These are phyloP conservation scores for Quadroppia sp. DNA, from an alignment of 2,888 invertebrate species.

Conservation along the genomic window DNA sequence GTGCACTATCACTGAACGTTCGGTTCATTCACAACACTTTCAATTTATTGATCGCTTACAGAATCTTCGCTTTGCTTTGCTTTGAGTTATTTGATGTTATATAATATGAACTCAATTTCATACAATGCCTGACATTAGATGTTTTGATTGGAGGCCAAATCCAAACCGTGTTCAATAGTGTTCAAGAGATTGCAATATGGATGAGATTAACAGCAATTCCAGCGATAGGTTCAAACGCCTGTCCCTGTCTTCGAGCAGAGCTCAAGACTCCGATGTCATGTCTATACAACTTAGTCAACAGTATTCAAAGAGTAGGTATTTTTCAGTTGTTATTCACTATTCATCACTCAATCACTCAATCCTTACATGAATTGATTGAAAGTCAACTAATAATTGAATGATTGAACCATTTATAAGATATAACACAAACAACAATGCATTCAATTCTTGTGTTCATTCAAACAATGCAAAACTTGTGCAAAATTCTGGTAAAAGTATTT, in stretches of 20 bases:
- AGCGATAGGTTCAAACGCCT: constrained; percentile 40
- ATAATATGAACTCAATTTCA: constrained; percentile 17
- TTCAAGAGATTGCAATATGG: constrained; percentile 24
- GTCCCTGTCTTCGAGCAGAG: constrained; percentile 44
- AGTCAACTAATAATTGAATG: too few species aligned
- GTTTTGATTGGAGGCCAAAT: not conserved
- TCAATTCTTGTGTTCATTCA: not conserved
- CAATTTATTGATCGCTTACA: constrained; percentile 13
- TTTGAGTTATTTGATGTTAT: not conserved
- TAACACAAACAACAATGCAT: too few species aligned
- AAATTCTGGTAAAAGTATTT: not conserved
- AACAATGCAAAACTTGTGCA: too few species aligned
- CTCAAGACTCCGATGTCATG: constrained; percentile 44
- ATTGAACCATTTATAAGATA: too few species aligned
- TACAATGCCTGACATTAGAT: constrained; percentile 21
- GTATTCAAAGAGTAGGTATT: constrained; percentile 44
- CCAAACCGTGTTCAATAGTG: not conserved
- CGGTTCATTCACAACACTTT: constrained; percentile 14
- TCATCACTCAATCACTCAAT: too few species aligned
- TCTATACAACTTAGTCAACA: constrained; percentile 42
- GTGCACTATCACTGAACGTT: not conserved
- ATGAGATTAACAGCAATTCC: constrained; percentile 25
- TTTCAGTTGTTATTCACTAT: too few species aligned
- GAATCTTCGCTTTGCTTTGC: not conserved
- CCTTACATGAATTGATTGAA: too few species aligned